A percentile compares a stretch with the other conserved stretches of the same genome.
Conservation (phyloP, 2,888 invertebrate species). For the Anoncus sp. region DNA sequence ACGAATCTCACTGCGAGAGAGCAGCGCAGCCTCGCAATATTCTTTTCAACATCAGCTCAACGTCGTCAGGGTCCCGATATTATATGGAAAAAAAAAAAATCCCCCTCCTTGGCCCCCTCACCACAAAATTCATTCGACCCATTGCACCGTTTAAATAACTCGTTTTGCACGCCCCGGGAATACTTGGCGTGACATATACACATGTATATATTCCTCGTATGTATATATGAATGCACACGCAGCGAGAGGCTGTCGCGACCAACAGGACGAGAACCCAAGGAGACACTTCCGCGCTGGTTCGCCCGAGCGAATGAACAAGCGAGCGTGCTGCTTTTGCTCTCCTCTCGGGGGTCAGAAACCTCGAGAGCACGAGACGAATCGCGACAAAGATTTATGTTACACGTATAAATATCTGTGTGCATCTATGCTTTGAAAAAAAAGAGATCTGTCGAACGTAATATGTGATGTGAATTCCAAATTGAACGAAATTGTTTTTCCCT, state of each 20-base stretch:
- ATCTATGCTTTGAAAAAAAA: conserved; percentile 3
- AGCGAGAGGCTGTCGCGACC: conserved; percentile 33
- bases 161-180: conserved; percentile 18
- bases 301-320: conserved; percentile 47
- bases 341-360: conserved; percentile 59
- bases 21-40: neutral
- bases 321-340: conserved; percentile 32
- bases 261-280: conserved; percentile 55
- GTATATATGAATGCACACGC: neutral
- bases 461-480: conserved; percentile 36
- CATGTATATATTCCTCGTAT: neutral
- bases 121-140: conserved; percentile 4
- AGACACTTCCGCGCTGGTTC: conserved; percentile 58
- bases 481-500: conserved; percentile 1
- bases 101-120: too few species aligned
- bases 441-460: conserved; percentile 38
- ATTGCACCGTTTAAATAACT: conserved; percentile 42
- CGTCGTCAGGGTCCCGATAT: neutral
- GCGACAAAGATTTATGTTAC: conserved; percentile 35
- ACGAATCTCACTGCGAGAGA: too few species aligned
- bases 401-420: neutral
- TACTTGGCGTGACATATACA: neutral
- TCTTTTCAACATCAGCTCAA: neutral
- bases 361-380: conserved; percentile 36
- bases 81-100: neutral